Percentiles rank a stretch among this genome's conserved stretches.
Conservation (phyloP, 2,797 vertebrate genomes). For the Trachops cirrhosus region DNA sequence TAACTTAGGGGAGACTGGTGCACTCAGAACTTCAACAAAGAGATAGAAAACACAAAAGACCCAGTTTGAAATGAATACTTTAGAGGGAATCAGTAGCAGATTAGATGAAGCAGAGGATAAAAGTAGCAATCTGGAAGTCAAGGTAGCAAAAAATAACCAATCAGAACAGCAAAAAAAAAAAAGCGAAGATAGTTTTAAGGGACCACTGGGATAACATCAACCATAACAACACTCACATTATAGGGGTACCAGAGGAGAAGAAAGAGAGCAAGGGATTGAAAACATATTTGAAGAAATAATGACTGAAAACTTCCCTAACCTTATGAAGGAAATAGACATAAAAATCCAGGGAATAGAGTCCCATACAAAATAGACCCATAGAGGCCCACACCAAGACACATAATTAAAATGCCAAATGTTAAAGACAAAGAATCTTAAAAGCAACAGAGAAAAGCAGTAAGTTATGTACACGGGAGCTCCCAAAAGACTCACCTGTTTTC, state of each 20-base stretch:
- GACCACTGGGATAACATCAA: neutral
- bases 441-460: neutral
- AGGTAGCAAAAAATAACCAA: neutral
- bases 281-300: neutral
- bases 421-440: neutral
- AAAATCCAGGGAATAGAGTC: neutral
- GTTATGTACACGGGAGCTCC: neutral
- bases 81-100: neutral
- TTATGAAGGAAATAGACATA: neutral
- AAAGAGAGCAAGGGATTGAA: neutral
- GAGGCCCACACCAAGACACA: neutral
- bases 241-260: neutral
- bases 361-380: neutral
- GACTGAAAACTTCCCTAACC: neutral
- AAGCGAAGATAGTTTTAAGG: neutral
- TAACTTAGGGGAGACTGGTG: neutral
- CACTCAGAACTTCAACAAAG: neutral
- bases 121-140: neutral
- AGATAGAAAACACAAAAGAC: neutral
- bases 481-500: neutral
- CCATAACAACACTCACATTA: neutral
- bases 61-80: neutral
- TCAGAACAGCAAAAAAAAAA: neutral
- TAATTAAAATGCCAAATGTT: neutral
- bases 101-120: neutral